These are phyloP conservation scores for Microctonus aethiopoides DNA, from an alignment of 2,888 invertebrate species.

Conservation along the genomic window DNA sequence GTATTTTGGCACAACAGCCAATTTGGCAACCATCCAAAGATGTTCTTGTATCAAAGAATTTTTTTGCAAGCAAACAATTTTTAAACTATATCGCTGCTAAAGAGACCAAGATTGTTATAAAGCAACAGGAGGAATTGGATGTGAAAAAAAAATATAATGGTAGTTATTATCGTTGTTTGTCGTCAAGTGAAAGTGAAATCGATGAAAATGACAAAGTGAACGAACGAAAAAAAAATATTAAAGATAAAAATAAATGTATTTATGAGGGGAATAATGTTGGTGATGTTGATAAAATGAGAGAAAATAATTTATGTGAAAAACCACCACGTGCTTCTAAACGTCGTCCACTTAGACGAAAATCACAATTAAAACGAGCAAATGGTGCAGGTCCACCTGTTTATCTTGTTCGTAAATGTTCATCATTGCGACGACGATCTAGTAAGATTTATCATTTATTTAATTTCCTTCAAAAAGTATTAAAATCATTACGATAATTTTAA, in stretches of 20 bases:
- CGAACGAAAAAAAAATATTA: slow-evolving; percentile 1
- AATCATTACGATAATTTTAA: too few species aligned
- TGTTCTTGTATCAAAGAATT: slow-evolving; percentile 47
- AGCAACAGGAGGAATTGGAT: background rate
- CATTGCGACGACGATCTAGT: slow-evolving; percentile 63
- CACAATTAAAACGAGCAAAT: slow-evolving; percentile 55
- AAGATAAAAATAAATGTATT: background rate
- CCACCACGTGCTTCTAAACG: slow-evolving; percentile 48
- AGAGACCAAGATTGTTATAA: slow-evolving; percentile 22
- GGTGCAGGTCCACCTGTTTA: slow-evolving; percentile 61
- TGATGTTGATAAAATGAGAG: background rate
- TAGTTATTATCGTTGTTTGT: slow-evolving; percentile 49
- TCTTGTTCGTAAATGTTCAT: slow-evolving; percentile 62
- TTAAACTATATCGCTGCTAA: slow-evolving; percentile 56
- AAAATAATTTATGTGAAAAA: slow-evolving; percentile 18
- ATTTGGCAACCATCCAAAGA: slow-evolving; percentile 48
- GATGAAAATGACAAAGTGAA: slow-evolving; percentile 33
- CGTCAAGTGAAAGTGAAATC: slow-evolving; percentile 58
- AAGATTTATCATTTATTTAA: too few species aligned
- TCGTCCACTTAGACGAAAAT: slow-evolving; percentile 60
- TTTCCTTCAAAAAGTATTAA: too few species aligned
- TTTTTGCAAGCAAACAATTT: slow-evolving; percentile 62
- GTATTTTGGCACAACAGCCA: slow-evolving; percentile 47
- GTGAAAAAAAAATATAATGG: slow-evolving; percentile 6
- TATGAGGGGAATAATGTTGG: background rate